Base-by-base conservation (phyloP, 2,888 invertebrate genomes). In the Parnassius glacialis region DNA sequence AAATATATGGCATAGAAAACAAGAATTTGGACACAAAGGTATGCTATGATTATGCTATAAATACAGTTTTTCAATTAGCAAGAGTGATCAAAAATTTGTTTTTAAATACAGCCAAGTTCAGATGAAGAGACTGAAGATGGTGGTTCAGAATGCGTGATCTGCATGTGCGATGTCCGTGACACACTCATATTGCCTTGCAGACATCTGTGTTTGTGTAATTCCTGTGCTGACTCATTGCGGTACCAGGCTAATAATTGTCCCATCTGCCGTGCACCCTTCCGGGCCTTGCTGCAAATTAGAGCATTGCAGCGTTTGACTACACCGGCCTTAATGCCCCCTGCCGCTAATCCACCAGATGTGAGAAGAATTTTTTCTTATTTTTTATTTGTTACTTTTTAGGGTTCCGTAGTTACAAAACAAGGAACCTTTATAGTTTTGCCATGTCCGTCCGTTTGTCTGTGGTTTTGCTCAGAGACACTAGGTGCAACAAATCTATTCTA, bases 1-100 rank as follows among this genome's bases (percentile, higher is more conserved):
- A 99, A 91, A 98, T 99, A 72, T 99, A 99, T 84, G 99, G 99
- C 16, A 99, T 99, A 74, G 99, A 99, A 90, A 99, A 99, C 87
- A 99, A 99, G 87, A 97, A 96, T 77, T 94, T 95, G 56, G 97
- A 97, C 71, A 92, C 87, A 10, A 90, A 91, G 91, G 85, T 90
- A 70, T n/a, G 20, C 2, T 11, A 10, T 5, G 5, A 12, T 10
- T 12, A 43, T 13, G 9, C 10, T 13, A 1, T 16, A 9, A 48
- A 13, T 48, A 48, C 9, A 34, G 34, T 34, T 7, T 34, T 34
- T 34, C 5, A 34, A 34, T 34, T 34, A 34, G 34, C 34, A 34
- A 7, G 5, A 25, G 34, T 34, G 7, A 34, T 34, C 34, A 5
- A 34, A 34, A 34, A 3, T 34, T 34, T 34, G 48, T 48, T 48